Base-by-base conservation (phyloP, 1,140 invertebrate species). In the Tetraneura akinire region DNA sequence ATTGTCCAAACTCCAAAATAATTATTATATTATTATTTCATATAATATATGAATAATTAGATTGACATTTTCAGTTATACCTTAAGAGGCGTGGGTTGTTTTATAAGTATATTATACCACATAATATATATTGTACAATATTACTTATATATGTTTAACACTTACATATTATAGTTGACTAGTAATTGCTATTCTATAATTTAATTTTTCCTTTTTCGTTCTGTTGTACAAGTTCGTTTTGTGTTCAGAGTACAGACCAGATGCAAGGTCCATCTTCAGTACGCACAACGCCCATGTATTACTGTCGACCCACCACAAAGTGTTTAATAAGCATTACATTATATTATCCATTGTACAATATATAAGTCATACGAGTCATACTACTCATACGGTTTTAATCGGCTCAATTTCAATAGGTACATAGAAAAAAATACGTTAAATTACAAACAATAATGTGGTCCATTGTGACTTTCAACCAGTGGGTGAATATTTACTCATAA, bases 401-500 rank as follows among this genome's bases (percentile, higher is more conserved):
- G 29, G 71, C n/a, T 55, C 6, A 23, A 11, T 42, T 13, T 6
- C n/a, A 62, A 60, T 26, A n/a, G n/a, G n/a, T n/a, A n/a, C n/a
- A n/a, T n/a, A n/a, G n/a, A n/a, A n/a, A n/a, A 11, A 18, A 57
- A 45, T 60, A 70, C 60, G 47, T 78, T 18, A 78, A 37, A 60
- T 78, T 62, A 78, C n/a, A 42, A 74, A 74, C 55, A 51, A 78
- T 55, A 55, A 76, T 76, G 32, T 37, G 74, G 32, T 29, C 51
- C 11, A 74, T 37, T 3, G 23, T 55, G 29, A 26, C 13, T 78
- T 78, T 37, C 37, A 76, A 78, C 37, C n/a, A 23, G 55, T 78
- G 37, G 74, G 74, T 78, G 74, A 78, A 78, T 14, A 45, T 42
- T 26, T 78, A 4, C 1, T 26, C 47, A n/a, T 42, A n/a, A n/a